Percentiles rank a stretch among this genome's conserved stretches.
phyloP scores from a whole-genome alignment of 2,113 vertebrate species.

The Nyctereutes procyonoides region DNA sequence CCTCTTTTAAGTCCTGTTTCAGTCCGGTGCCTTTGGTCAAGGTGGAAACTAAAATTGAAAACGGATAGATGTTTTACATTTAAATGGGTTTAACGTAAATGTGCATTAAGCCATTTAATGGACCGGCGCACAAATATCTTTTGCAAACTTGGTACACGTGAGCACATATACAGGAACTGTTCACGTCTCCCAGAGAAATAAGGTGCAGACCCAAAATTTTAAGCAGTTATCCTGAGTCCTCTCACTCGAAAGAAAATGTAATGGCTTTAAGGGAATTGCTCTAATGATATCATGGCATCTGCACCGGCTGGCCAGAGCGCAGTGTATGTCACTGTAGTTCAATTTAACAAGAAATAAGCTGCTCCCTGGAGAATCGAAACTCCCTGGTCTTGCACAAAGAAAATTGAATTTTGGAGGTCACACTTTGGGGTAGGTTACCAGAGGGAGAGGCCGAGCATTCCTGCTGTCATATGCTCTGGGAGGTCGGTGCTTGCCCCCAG shows the following conservation, averaged over 20 bases:
- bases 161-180: constrained; percentile 68
- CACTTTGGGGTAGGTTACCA: constrained; percentile 69
- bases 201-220: constrained; percentile 53
- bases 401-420: constrained; percentile 83
- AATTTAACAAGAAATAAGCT: constrained; percentile 79
- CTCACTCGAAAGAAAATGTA: constrained; percentile 69
- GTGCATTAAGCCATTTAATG: constrained; percentile 75
- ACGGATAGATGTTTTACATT: constrained; percentile 79
- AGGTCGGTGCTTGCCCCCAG: constrained; percentile 40
- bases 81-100: constrained; percentile 77
- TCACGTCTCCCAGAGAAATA: constrained; percentile 75
- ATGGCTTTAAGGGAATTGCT: constrained; percentile 72
- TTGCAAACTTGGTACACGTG: constrained; percentile 75
- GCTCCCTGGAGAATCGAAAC: constrained; percentile 69
- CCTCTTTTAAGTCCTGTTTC: constrained; percentile 69
- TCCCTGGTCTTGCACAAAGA: constrained; percentile 76
- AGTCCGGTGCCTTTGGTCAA: constrained; percentile 56
- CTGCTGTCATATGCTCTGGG: background rate
- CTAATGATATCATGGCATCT: constrained; percentile 67
- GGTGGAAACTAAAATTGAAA: constrained; percentile 77
- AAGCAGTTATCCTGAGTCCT: constrained; percentile 53
- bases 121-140: constrained; percentile 77
- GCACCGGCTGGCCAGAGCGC: constrained; percentile 63
- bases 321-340: constrained; percentile 62
- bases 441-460: constrained; percentile 53